Percentiles rank a stretch among this genome's conserved stretches.
Conservation (phyloP, 2,888 invertebrate species). For the Arrhopalites spinosus region DNA sequence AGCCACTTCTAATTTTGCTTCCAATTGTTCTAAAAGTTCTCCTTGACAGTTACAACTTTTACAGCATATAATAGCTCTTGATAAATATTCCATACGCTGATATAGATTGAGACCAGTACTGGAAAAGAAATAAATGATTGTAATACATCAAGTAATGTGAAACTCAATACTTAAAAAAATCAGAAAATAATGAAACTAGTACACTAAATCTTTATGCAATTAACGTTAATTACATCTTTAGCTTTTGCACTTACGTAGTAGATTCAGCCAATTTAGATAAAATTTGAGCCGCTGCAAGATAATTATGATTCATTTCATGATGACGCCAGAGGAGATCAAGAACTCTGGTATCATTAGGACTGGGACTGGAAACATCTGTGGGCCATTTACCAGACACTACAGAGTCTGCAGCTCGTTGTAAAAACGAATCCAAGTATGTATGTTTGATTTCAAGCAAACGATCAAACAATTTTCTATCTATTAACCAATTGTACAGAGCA, state of each 20-base stretch:
- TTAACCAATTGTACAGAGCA: slow-evolving; percentile 91
- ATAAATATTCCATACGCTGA: slow-evolving; percentile 86
- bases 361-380: slow-evolving; percentile 57
- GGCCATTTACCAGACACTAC: slow-evolving; percentile 57
- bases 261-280: slow-evolving; percentile 82
- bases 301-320: slow-evolving; percentile 90
- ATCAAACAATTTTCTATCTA: slow-evolving; percentile 63
- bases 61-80: slow-evolving; percentile 93
- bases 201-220: too few species aligned
- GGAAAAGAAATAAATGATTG: slow-evolving; percentile 53
- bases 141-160: background rate
- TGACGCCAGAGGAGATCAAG: slow-evolving; percentile 93
- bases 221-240: too few species aligned
- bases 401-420: slow-evolving; percentile 60
- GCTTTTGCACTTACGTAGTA: slow-evolving; percentile 60
- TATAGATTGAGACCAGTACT: slow-evolving; percentile 76
- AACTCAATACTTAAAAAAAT: too few species aligned
- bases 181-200: too few species aligned
- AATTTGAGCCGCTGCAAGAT: slow-evolving; percentile 88
- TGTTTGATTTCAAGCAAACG: slow-evolving; percentile 61
- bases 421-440: slow-evolving; percentile 59
- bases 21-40: slow-evolving; percentile 82
- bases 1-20: slow-evolving; percentile 92
- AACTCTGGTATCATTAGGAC: slow-evolving; percentile 67
- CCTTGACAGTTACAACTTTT: slow-evolving; percentile 78